Evolutionary conservation across 2,113 vertebrate species (phyloP).

Genomic region (Formicarius rufipectus): DNA sequence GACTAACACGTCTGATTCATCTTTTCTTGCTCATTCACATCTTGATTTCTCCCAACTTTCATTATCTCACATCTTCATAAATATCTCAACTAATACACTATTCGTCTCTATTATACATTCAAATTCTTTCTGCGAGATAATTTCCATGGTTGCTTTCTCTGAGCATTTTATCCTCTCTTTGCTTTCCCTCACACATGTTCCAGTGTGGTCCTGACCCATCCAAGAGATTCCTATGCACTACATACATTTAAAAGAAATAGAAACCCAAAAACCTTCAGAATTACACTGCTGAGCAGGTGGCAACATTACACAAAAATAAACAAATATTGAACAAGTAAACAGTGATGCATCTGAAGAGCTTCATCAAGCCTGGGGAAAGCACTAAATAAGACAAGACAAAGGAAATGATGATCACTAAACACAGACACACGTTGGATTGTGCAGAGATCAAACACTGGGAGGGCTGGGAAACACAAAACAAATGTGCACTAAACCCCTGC

Average conservation of each 20-base stretch:
- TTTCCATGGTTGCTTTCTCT: not conserved
- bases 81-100: not conserved
- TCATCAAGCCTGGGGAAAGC: not conserved
- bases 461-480: not conserved
- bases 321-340: not conserved
- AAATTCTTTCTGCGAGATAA: not conserved
- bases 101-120: not conserved
- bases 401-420: not conserved
- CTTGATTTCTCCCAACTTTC: not conserved
- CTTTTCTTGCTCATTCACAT: not conserved
- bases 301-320: not conserved
- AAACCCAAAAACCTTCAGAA: not conserved
- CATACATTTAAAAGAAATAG: not conserved
- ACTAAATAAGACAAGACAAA: not conserved
- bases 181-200: not conserved
- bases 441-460: not conserved
- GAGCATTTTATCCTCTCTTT: not conserved
- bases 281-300: not conserved
- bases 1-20: not conserved
- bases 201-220: not conserved
- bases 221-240: not conserved
- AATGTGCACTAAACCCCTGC: not conserved
- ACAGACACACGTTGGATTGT: not conserved
- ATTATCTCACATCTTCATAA: not conserved
- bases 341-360: not conserved